A percentile compares a stretch with the other conserved stretches of the same genome.
These are phyloP conservation scores for Caranx melampygus DNA, from an alignment of 2,113 vertebrate species.

Conservation along the genomic window DNA sequence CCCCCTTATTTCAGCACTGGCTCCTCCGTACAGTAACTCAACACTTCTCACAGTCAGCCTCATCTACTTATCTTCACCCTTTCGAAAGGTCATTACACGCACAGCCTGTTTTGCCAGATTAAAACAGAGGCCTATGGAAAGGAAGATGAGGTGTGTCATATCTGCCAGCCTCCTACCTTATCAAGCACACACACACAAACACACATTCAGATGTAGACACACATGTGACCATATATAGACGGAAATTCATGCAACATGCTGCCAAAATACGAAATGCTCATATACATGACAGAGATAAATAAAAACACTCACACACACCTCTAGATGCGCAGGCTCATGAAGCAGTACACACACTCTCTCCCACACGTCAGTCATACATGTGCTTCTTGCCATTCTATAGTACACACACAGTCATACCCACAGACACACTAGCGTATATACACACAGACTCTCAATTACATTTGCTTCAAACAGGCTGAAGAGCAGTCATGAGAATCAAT, in stretches of 20 bases:
- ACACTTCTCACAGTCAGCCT: constrained; percentile 62
- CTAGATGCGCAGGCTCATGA: constrained; percentile 9
- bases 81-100: constrained; percentile 75
- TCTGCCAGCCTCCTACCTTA: constrained; percentile 52
- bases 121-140: constrained; percentile 59
- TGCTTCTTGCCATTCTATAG: not conserved
- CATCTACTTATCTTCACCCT: constrained; percentile 76
- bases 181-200: constrained; percentile 37
- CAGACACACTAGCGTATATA: not conserved
- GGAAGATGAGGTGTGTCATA: constrained; percentile 68
- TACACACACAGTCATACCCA: not conserved
- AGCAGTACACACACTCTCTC: constrained; percentile 2
- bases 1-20: constrained; percentile 48
- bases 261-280: no score
- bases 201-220: not conserved
- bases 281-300: not conserved
- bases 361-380: not conserved
- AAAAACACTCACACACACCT: not conserved
- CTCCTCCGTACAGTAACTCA: constrained; percentile 66
- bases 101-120: constrained; percentile 71
- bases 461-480: not conserved
- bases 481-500: constrained; percentile 19
- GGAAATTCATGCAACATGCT: not conserved
- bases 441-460: not conserved
- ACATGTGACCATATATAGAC: not conserved